Conservation (phyloP, 2,888 invertebrate species). For the Drosophila percnosoma region DNA sequence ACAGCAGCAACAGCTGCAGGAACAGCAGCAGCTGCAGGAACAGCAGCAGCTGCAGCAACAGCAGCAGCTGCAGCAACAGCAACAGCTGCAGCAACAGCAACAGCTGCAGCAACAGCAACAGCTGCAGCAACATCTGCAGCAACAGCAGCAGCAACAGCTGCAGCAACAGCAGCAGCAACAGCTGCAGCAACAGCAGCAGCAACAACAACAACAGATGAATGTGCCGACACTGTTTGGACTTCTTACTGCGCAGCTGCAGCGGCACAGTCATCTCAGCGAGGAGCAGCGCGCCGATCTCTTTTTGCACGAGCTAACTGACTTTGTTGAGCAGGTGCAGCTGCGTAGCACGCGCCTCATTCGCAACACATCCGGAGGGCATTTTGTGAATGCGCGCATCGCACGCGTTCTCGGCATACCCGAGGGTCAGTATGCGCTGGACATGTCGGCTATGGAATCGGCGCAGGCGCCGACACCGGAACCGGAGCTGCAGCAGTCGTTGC, state of each 20-base stretch:
- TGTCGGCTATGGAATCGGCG: slow-evolving; percentile 81
- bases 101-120: slow-evolving; percentile 1
- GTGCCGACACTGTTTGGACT: slow-evolving; percentile 77
- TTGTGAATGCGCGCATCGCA: slow-evolving; percentile 80
- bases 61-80: slow-evolving; percentile 4
- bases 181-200: neutral
- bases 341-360: slow-evolving; percentile 82
- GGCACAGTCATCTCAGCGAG: slow-evolving; percentile 73
- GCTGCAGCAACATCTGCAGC: fast-evolving
- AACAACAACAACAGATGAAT: neutral
- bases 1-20: slow-evolving; percentile 3
- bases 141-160: slow-evolving; percentile 3
- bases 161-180: neutral
- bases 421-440: slow-evolving; percentile 83
- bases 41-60: neutral
- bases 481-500: slow-evolving; percentile 49
- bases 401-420: slow-evolving; percentile 84
- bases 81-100: slow-evolving; percentile 5
- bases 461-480: slow-evolving; percentile 73
- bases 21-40: neutral
- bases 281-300: slow-evolving; percentile 83
- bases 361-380: slow-evolving; percentile 83
- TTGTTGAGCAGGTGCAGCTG: slow-evolving; percentile 82
- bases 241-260: slow-evolving; percentile 81
- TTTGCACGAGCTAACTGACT: slow-evolving; percentile 82